Conservation (phyloP, 2,888 invertebrate species). For the Drosophila kokeensis region DNA sequence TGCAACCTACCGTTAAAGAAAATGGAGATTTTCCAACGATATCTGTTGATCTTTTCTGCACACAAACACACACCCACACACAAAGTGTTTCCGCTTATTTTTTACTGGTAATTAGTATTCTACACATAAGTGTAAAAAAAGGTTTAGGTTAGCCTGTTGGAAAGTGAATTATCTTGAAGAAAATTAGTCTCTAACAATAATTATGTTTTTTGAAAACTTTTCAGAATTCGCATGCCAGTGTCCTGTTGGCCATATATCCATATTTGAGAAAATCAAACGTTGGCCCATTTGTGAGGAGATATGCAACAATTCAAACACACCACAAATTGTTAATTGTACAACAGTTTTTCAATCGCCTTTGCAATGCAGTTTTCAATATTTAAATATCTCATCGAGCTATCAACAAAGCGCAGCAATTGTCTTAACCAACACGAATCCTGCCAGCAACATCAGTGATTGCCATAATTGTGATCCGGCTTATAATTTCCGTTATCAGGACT, state of each 20-base stretch:
- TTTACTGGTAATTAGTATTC: background rate
- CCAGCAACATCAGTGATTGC: conserved; percentile 61
- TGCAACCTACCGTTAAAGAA: background rate
- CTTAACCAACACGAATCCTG: conserved; percentile 43
- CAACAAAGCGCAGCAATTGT: conserved; percentile 56
- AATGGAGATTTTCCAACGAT: background rate
- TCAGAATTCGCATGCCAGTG: conserved; percentile 86
- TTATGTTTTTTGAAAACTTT: background rate
- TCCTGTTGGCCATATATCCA: conserved; percentile 61
- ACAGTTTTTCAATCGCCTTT: conserved; percentile 9
- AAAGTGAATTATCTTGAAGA: background rate
- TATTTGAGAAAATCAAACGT: conserved; percentile 77
- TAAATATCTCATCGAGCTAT: conserved; percentile 59
- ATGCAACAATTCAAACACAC: conserved; percentile 54
- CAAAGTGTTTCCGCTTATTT: background rate
- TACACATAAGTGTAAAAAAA: background rate
- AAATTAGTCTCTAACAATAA: background rate
- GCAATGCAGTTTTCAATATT: conserved; percentile 75
- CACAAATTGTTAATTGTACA: conserved; percentile 41
- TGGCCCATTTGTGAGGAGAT: conserved; percentile 76
- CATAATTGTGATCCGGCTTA: conserved; percentile 75
- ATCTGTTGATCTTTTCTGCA: background rate
- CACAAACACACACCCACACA: background rate
- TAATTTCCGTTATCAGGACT: conserved; percentile 81
- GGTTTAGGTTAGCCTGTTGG: background rate